Evolutionary conservation across 2,113 vertebrate species (phyloP).

Genomic region (Miniopterus natalensis): DNA sequence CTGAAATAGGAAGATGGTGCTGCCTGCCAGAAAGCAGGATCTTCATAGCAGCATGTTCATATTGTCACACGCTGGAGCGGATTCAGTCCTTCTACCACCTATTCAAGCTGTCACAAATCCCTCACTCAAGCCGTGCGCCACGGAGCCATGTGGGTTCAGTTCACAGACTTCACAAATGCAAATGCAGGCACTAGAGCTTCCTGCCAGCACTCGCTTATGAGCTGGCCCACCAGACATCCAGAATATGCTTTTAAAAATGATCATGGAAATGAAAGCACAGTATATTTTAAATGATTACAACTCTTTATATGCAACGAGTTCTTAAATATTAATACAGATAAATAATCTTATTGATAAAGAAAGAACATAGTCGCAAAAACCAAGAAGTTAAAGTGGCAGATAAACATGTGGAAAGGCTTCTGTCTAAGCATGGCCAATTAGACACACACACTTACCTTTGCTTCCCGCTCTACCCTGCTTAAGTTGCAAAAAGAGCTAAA

Average conservation of each 20-base stretch:
- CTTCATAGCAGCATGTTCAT: not conserved
- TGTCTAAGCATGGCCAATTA: not conserved
- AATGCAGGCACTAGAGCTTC: not conserved
- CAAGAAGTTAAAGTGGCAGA: too few relatives aligned
- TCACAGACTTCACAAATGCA: not conserved
- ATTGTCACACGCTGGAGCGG: not conserved
- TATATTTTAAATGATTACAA: not conserved
- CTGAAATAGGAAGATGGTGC: not conserved
- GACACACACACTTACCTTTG: not conserved
- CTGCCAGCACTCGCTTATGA: not conserved
- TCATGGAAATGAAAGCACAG: not conserved
- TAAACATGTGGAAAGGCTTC: not conserved
- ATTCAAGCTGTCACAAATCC: not conserved
- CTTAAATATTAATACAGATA: slow-evolving; percentile 1
- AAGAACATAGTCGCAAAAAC: not conserved
- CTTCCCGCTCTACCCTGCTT: not conserved
- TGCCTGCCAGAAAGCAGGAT: not conserved
- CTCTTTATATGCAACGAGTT: not conserved
- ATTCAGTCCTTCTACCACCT: not conserved
- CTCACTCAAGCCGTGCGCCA: not conserved
- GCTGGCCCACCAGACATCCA: not conserved
- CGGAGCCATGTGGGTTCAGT: not conserved
- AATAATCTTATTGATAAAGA: not conserved
- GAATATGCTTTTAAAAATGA: not conserved
- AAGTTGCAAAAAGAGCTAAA: not conserved